Evolutionary conservation across 1,140 invertebrate species (phyloP).

Genomic region (Bacillus rossius): DNA sequence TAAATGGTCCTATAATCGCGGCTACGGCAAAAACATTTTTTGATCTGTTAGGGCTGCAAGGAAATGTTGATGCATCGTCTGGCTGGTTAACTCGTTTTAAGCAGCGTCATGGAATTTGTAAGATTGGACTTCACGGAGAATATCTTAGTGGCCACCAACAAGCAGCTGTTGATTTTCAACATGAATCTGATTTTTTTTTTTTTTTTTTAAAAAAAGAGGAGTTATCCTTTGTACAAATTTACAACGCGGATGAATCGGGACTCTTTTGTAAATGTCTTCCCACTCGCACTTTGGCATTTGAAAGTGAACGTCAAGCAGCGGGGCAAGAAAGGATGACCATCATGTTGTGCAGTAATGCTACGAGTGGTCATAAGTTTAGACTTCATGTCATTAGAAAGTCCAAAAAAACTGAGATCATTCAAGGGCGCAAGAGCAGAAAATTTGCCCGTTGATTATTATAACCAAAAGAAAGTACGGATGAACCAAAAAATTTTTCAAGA

Average conservation of each 20-base stretch:
- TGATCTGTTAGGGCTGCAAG: neutral
- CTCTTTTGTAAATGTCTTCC: conserved; percentile 31
- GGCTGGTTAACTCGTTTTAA: conserved; percentile 8
- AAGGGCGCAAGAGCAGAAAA: conserved; percentile 23
- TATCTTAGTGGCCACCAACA: neutral
- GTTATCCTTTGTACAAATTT: conserved; percentile 26
- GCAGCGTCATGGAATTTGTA: neutral
- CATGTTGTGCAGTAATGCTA: conserved; percentile 37
- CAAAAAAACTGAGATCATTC: conserved; percentile 32
- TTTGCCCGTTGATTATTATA: conserved; percentile 26
- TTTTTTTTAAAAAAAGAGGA: neutral
- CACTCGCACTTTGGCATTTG: conserved; percentile 22
- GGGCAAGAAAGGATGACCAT: conserved; percentile 34
- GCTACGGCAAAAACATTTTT: conserved; percentile 5
- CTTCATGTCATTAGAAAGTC: conserved; percentile 33
- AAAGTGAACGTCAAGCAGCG: conserved; percentile 21
- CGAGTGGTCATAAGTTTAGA: conserved; percentile 34
- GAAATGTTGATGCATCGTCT: conserved; percentile 1
- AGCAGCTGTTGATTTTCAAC: neutral
- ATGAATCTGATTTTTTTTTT: neutral
- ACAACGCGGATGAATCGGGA: conserved; percentile 33
- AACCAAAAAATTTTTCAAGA: conserved; percentile 26
- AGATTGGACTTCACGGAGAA: neutral
- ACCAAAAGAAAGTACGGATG: conserved; percentile 29
- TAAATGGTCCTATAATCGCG: neutral